Evolutionary conservation across 2,888 invertebrate genomes (phyloP), one percentile per base, ranked within the genome.

Genomic region (Mongoloraphidia duomilia): DNA sequence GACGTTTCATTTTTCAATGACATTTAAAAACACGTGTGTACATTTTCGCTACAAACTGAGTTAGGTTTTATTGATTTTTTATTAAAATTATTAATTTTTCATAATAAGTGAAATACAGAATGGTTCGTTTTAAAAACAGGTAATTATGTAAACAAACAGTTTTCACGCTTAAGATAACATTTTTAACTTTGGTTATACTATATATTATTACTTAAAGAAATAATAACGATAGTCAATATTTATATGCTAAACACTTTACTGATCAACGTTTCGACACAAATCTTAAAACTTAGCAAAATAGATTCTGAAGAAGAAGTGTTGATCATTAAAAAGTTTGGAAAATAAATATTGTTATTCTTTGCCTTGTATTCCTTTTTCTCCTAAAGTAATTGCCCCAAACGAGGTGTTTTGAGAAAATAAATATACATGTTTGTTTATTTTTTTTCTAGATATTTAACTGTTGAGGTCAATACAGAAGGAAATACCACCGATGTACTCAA

Each of bases 361-460:
- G 34, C 34, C 42, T 39, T 48, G 53, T 55, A 44, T 47, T 12
- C 45, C 57, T 5, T 62, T 34, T 37, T 8, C 8, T 34, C 17
- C 6, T 10, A 49, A 39, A 26, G 34, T 26, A 8, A 34, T 46
- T 47, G 38, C 11, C 47, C 14, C 34, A 42, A 52, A 52, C 43
- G 17, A 26, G 6, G 6, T 26, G 6, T 6, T 26, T 26, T 6
- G 26, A 26, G 3, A 26, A 17, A 17, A 17, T 17, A 17, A 17
- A 26, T 26, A 26, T 26, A 26, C 3, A 26, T 26, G 6, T 6
- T 26, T 6, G 26, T 6, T 26, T 26, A 26, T 37, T 48, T 40
- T 54, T 33, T 49, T 68, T 70, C 45, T 59, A 84, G 85, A 56
- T 85, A 84, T 55, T 72, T 85, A 26, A 77, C 82, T 1, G 71